phyloP scores from a whole-genome alignment of 1,140 invertebrate genomes.

The Portunus trituberculatus region DNA sequence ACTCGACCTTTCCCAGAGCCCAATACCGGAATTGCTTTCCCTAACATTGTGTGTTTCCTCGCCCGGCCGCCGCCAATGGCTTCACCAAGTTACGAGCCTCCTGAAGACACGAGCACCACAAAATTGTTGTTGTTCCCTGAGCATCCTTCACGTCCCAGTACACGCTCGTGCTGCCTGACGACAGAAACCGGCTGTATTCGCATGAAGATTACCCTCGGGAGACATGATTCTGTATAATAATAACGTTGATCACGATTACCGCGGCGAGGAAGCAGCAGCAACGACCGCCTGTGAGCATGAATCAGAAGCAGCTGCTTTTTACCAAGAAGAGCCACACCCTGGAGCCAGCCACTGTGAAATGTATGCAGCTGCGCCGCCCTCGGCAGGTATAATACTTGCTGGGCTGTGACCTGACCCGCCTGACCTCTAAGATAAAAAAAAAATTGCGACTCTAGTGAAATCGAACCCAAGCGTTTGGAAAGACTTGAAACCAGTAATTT shows the following conservation, averaged over 20 bases:
- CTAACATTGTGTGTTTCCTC: neutral
- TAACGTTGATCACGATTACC: neutral
- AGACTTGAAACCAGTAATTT: neutral
- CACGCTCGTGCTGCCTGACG: neutral
- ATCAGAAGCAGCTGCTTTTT: slow-evolving; percentile 4
- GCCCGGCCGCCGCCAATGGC: neutral
- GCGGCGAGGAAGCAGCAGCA: neutral
- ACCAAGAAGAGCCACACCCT: neutral
- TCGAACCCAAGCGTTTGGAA: neutral
- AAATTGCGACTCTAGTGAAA: neutral
- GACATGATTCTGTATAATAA: neutral
- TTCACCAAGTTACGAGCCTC: neutral
- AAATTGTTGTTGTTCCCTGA: neutral
- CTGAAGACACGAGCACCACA: neutral
- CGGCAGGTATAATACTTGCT: neutral
- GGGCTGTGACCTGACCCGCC: neutral
- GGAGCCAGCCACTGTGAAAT: slow-evolving; percentile 43
- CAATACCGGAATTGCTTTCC: neutral
- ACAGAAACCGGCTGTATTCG: neutral
- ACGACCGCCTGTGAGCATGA: neutral
- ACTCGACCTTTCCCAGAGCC: neutral
- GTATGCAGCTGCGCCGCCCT: slow-evolving; percentile 23
- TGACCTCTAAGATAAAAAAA: neutral
- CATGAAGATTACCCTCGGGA: neutral
- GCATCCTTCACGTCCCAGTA: neutral